A percentile compares a stretch with the other conserved stretches of the same genome.
phyloP scores from a whole-genome alignment of 2,113 vertebrate species.

The Psittacara wagleri region DNA sequence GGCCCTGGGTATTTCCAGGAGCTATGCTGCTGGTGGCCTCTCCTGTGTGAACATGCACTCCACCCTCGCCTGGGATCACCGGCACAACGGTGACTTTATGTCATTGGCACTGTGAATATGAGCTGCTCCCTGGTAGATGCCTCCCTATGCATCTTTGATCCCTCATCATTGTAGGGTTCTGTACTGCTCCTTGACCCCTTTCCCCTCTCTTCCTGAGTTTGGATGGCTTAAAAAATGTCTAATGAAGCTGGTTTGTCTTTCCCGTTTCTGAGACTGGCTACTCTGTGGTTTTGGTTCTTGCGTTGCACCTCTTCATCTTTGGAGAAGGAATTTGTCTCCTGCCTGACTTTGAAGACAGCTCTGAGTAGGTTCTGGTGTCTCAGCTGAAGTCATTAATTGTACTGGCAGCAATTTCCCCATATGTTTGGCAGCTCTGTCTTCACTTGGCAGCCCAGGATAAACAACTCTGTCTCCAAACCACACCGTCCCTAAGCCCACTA shows the following conservation, averaged over 20 bases:
- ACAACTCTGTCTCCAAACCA: constrained; percentile 55
- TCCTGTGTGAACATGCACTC: rapidly evolving
- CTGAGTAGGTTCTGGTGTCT: constrained; percentile 40
- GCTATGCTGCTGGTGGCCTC: background rate
- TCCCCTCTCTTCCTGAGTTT: background rate
- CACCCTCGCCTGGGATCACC: background rate
- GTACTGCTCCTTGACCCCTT: background rate
- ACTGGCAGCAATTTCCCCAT: constrained; percentile 52
- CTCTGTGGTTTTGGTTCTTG: constrained; percentile 19
- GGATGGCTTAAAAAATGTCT: background rate
- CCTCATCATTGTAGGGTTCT: rapidly evolving
- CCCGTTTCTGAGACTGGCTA: background rate
- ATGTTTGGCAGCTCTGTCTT: constrained; percentile 49
- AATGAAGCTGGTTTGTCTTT: background rate
- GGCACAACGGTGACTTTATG: background rate
- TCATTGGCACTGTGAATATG: background rate
- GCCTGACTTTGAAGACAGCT: constrained; percentile 24
- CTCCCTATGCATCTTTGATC: background rate
- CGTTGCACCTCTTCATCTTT: background rate
- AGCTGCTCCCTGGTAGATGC: background rate
- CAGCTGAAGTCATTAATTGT: constrained; percentile 39
- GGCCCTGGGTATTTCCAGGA: background rate
- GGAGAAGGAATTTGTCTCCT: constrained; percentile 21
- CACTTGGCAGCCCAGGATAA: constrained; percentile 49
- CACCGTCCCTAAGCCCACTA: constrained; percentile 52